A percentile compares a stretch with the other conserved stretches of the same genome.
These are phyloP conservation scores for Rhyzopertha dominica DNA, from an alignment of 1,140 invertebrate genomes.

Conservation along the genomic window DNA sequence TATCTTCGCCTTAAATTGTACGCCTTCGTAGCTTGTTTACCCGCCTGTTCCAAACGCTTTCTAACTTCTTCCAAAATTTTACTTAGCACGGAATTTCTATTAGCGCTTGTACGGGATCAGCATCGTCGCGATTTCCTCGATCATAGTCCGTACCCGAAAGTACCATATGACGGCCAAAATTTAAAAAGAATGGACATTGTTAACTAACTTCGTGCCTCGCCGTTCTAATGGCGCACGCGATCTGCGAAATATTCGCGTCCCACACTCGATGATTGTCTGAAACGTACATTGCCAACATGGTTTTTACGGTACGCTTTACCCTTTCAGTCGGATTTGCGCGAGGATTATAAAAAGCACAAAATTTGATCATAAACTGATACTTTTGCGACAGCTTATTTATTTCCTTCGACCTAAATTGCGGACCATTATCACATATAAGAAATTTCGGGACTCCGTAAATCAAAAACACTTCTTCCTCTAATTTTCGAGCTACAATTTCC, in stretches of 20 bases:
- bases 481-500: no score
- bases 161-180: slow-evolving; percentile 11
- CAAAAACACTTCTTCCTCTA: slow-evolving; percentile 15
- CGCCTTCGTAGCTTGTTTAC: no score
- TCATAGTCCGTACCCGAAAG: not conserved
- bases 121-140: not conserved
- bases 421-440: slow-evolving; percentile 13
- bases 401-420: slow-evolving; percentile 7
- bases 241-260: slow-evolving; percentile 24
- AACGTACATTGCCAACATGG: slow-evolving; percentile 26
- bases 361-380: not conserved
- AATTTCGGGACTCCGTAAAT: slow-evolving; percentile 10
- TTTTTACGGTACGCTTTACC: slow-evolving; percentile 29
- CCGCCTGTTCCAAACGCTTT: no score
- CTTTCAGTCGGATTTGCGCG: slow-evolving; percentile 20
- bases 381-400: not conserved
- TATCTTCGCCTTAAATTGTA: no score
- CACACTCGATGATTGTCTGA: slow-evolving; percentile 30
- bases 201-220: slow-evolving; percentile 28
- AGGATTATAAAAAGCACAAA: slow-evolving; percentile 3
- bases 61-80: no score
- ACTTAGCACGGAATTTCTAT: no score
- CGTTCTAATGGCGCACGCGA: slow-evolving; percentile 31
- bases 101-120: no score
- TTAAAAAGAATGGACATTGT: slow-evolving; percentile 23